A percentile compares a stretch with the other conserved stretches of the same genome.
Conservation (phyloP, 2,113 vertebrate genomes). For the Cercocebus atys region DNA sequence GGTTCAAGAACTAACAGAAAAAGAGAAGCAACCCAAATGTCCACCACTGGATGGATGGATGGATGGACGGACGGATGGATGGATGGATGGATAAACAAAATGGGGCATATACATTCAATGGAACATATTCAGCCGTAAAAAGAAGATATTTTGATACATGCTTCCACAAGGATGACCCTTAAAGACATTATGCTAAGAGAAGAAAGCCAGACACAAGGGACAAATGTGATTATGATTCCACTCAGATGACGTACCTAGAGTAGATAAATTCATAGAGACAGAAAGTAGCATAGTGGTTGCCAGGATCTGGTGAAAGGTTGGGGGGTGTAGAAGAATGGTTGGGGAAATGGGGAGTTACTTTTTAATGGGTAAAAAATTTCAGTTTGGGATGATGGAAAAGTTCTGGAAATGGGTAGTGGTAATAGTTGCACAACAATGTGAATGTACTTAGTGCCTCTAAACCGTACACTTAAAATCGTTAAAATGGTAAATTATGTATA, state of each 20-base stretch:
- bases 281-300: background rate
- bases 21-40: background rate
- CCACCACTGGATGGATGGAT: background rate
- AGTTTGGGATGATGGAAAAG: background rate
- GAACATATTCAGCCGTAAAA: background rate
- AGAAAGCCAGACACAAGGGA: background rate
- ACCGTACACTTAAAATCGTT: background rate
- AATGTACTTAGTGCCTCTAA: background rate
- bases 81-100: background rate
- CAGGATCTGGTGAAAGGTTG: background rate
- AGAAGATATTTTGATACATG: background rate
- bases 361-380: background rate
- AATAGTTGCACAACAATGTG: background rate
- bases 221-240: background rate
- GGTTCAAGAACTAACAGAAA: background rate
- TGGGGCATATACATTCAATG: no score
- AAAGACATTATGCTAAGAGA: background rate
- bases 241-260: background rate
- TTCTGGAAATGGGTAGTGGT: background rate
- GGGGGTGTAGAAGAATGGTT: no score
- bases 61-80: fast-evolving
- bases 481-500: background rate
- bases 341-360: background rate
- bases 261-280: background rate
- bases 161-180: background rate